A percentile compares a stretch with the other conserved stretches of the same genome.
phyloP scores from a whole-genome alignment of 1,140 invertebrate species.

The Pinna nobilis region DNA sequence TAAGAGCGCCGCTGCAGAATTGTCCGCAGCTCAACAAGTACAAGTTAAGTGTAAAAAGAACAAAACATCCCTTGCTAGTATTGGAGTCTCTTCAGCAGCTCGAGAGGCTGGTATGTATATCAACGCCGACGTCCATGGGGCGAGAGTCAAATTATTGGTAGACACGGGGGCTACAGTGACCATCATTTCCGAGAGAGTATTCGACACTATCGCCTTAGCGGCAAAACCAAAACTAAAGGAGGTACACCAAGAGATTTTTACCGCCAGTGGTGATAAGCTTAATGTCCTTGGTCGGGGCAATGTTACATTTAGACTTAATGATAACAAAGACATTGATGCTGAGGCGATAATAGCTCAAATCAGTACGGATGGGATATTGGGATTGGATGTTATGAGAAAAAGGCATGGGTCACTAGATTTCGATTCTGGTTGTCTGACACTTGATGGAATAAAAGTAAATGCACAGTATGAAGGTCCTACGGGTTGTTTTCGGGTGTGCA shows the following conservation, averaged over 20 bases:
- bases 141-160: conserved; percentile 2
- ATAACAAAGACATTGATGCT: not conserved
- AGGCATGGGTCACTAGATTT: not conserved
- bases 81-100: too few relatives aligned
- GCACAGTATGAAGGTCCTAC: not conserved
- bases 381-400: conserved; percentile 8
- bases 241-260: not conserved
- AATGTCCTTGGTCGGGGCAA: not conserved
- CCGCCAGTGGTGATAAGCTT: not conserved
- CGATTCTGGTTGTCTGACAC: not conserved
- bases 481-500: not conserved
- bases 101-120: conserved; percentile 15
- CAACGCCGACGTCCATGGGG: not conserved
- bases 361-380: conserved; percentile 3
- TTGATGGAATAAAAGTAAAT: not conserved
- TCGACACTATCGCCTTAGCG: not conserved
- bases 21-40: too few relatives aligned
- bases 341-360: conserved; percentile 1
- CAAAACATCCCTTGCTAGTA: too few relatives aligned
- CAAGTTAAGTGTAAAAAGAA: too few relatives aligned
- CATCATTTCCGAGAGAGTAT: not conserved
- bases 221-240: not conserved
- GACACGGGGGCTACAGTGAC: conserved; percentile 15
- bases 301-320: not conserved
- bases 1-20: too few relatives aligned